These are phyloP conservation scores for Rhadinocentrus ornatus DNA, from an alignment of 2,797 vertebrate genomes.

Conservation along the genomic window DNA sequence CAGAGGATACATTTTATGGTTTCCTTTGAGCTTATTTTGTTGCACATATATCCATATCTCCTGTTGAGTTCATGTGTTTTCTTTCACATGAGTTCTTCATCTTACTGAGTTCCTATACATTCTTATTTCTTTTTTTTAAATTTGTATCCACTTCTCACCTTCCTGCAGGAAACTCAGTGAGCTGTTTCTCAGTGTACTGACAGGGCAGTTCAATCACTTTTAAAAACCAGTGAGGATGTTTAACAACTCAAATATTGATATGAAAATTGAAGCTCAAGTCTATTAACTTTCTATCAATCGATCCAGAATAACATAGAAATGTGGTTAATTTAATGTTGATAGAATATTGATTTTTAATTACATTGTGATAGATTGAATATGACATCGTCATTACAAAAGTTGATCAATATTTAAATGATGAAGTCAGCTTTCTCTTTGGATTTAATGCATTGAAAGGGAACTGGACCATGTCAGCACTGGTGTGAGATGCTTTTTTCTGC, in stretches of 20 bases:
- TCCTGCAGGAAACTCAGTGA: not conserved
- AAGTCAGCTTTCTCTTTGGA: conserved; percentile 58
- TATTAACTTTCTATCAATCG: conserved; percentile 43
- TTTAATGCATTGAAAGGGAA: conserved; percentile 33
- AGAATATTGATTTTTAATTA: conserved; percentile 76
- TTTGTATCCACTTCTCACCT: too few species aligned
- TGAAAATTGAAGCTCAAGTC: conserved; percentile 52
- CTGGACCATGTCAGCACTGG: conserved; percentile 27
- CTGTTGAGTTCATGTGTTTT: too few species aligned
- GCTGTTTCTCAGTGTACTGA: conserved; percentile 8
- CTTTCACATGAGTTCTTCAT: too few species aligned
- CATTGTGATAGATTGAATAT: conserved; percentile 70
- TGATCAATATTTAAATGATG: conserved; percentile 73
- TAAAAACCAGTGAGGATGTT: conserved; percentile 14
- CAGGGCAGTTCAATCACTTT: conserved; percentile 26
- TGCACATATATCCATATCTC: too few species aligned
- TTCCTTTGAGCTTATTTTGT: too few species aligned
- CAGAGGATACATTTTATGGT: too few species aligned
- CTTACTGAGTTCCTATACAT: too few species aligned
- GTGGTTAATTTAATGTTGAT: conserved; percentile 63
- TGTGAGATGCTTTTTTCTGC: not conserved
- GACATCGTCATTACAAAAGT: conserved; percentile 68
- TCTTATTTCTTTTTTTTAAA: too few species aligned
- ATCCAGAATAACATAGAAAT: conserved; percentile 44
- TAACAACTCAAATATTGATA: conserved; percentile 12